Percentiles rank a stretch among this genome's conserved stretches.
These are phyloP conservation scores for Podotricha telesiphe DNA, from an alignment of 2,888 invertebrate genomes.

Conservation along the genomic window DNA sequence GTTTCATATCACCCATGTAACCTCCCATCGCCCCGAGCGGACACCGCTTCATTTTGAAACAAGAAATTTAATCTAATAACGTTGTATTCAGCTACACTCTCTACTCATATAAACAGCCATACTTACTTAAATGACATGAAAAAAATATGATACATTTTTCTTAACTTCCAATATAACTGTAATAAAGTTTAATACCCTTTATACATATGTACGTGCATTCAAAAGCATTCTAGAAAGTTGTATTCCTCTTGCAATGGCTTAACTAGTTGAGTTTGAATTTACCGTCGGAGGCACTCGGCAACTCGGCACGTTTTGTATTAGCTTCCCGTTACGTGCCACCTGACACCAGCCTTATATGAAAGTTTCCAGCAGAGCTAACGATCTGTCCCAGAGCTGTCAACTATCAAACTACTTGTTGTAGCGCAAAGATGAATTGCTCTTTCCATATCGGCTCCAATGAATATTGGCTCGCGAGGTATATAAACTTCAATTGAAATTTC, in stretches of 20 bases:
- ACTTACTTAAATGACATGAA: background rate
- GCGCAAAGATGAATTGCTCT: conserved; percentile 9
- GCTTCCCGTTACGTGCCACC: conserved; percentile 54
- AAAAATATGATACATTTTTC: background rate
- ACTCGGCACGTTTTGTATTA: conserved; percentile 59
- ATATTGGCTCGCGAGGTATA: background rate
- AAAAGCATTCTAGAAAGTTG: conserved; percentile 28
- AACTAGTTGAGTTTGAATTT: conserved; percentile 38
- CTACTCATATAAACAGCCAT: background rate
- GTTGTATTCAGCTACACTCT: background rate
- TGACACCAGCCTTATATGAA: conserved; percentile 47
- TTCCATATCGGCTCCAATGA: background rate
- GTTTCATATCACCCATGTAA: conserved; percentile 61
- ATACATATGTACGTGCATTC: conserved; percentile 16
- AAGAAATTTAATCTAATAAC: conserved; percentile 32
- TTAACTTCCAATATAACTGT: background rate
- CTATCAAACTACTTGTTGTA: conserved; percentile 15
- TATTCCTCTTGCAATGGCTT: conserved; percentile 30
- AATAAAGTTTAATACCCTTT: conserved; percentile 15
- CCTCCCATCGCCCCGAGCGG: conserved; percentile 45
- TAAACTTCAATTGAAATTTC: background rate
- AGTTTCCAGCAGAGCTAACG: conserved; percentile 29
- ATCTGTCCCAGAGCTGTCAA: conserved; percentile 21
- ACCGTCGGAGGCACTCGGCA: conserved; percentile 42
- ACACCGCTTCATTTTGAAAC: conserved; percentile 58